A percentile compares a stretch with the other conserved stretches of the same genome.
phyloP scores from a whole-genome alignment of 53 echinoderm and acorn worm genomes.

The Luidia sarsii region DNA sequence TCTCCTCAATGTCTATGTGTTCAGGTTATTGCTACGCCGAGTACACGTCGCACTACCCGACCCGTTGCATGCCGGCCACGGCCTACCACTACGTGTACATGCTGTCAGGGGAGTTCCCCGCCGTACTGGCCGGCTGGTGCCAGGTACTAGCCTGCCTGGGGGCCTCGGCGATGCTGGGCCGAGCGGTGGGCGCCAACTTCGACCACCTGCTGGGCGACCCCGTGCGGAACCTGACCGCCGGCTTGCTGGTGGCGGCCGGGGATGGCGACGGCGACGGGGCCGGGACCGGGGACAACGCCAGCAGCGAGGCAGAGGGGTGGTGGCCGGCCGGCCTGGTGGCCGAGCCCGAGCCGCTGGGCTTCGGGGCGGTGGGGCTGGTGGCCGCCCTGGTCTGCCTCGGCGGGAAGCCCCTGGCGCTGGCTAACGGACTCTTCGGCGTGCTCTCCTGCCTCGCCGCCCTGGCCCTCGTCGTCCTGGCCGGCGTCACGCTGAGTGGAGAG shows the following conservation, averaged over 20 bases:
- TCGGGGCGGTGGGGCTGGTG: conserved; percentile 12
- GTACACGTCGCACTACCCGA: conserved; percentile 53
- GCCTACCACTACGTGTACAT: conserved; percentile 57
- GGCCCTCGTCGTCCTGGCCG: conserved; percentile 37
- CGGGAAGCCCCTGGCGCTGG: conserved; percentile 35
- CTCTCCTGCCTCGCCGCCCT: conserved; percentile 23
- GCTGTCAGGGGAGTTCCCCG: conserved; percentile 59
- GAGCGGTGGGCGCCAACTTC: conserved; percentile 43
- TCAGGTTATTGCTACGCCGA: conserved; percentile 64
- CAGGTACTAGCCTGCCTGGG: conserved; percentile 37
- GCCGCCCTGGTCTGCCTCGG: conserved; percentile 45
- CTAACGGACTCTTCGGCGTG: conserved; percentile 41
- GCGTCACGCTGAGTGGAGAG: conserved; percentile 15
- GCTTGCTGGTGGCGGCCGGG: background rate
- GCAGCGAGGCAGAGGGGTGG: no score
- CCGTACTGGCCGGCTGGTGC: conserved; percentile 51
- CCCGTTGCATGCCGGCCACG: conserved; percentile 33
- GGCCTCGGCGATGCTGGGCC: conserved; percentile 41
- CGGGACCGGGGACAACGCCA: no score
- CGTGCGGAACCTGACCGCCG: conserved; percentile 18
- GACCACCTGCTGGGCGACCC: conserved; percentile 41
- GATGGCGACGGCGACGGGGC: no score
- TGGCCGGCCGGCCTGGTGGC: conserved; percentile 2
- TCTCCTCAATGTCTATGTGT: background rate
- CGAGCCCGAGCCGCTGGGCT: conserved; percentile 44